Conservation (phyloP, 1,140 invertebrate genomes). For the Solenopsis fugax region DNA sequence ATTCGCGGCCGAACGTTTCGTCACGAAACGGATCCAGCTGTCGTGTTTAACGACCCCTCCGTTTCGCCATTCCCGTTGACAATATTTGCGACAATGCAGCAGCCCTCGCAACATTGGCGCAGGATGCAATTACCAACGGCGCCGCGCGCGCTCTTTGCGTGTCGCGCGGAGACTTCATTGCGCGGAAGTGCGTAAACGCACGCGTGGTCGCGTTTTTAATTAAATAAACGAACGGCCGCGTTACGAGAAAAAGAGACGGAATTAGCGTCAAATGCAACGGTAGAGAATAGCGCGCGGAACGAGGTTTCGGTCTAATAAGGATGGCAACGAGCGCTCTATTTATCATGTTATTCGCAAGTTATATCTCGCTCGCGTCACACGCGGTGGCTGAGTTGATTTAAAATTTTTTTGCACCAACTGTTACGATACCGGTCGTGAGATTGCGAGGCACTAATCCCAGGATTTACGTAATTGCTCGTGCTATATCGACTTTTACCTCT, state of each 20-base stretch:
- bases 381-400: neutral
- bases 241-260: neutral
- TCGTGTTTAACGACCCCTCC: conserved; percentile 16
- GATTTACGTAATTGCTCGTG: neutral
- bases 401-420: neutral
- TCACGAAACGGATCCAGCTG: conserved; percentile 20
- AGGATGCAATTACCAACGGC: conserved; percentile 34
- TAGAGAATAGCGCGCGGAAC: neutral
- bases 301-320: conserved; percentile 39
- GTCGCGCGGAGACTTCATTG: conserved; percentile 9
- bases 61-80: conserved; percentile 14
- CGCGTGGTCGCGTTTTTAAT: conserved; percentile 43
- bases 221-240: neutral
- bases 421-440: neutral
- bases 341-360: conserved; percentile 12
- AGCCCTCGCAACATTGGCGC: neutral
- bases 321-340: conserved; percentile 2
- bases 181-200: conserved; percentile 19
- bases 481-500: neutral
- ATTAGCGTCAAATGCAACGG: neutral
- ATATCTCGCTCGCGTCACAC: conserved; percentile 2
- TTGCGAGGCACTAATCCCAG: neutral
- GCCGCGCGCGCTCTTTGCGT: neutral
- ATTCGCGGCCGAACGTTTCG: conserved; percentile 48
- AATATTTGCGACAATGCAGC: conserved; percentile 24